Evolutionary conservation across 2,797 vertebrate genomes (phyloP).

Genomic region (Pantherophis alleghaniensis): DNA sequence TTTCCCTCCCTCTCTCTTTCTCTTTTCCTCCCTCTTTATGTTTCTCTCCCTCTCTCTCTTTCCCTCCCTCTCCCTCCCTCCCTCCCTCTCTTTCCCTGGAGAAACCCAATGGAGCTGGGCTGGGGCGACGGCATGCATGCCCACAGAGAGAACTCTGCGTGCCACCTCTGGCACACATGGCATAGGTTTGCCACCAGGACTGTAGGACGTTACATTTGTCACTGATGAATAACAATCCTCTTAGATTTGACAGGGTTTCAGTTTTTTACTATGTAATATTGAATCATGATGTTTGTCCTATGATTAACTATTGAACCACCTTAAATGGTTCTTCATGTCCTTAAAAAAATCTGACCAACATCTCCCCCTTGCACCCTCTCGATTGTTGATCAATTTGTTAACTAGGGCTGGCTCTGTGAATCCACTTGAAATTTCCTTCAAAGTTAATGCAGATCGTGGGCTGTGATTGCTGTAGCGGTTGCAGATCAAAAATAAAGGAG

Average conservation of each 20-base stretch:
- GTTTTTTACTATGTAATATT: background rate
- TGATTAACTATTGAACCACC: background rate
- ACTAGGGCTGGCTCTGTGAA: background rate
- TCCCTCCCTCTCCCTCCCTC: too few relatives aligned
- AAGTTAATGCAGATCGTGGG: background rate
- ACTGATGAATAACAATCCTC: background rate
- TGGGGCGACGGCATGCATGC: too few relatives aligned
- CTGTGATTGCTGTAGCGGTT: background rate
- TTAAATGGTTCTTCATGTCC: background rate
- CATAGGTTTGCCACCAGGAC: too few relatives aligned
- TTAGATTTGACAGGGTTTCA: background rate
- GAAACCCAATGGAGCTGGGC: too few relatives aligned
- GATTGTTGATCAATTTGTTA: background rate
- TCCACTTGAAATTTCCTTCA: background rate
- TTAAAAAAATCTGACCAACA: background rate
- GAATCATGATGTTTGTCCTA: background rate
- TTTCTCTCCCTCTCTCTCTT: too few relatives aligned
- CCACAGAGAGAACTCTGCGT: too few relatives aligned
- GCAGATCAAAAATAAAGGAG: background rate
- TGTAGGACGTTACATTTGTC: background rate
- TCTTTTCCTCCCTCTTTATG: too few relatives aligned
- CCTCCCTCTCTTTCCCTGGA: too few relatives aligned
- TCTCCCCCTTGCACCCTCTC: background rate
- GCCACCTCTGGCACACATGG: too few relatives aligned
- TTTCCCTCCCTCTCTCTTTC: too few relatives aligned